phyloP scores from a whole-genome alignment of 2,797 vertebrate species.

The Onychomys arenicola region DNA sequence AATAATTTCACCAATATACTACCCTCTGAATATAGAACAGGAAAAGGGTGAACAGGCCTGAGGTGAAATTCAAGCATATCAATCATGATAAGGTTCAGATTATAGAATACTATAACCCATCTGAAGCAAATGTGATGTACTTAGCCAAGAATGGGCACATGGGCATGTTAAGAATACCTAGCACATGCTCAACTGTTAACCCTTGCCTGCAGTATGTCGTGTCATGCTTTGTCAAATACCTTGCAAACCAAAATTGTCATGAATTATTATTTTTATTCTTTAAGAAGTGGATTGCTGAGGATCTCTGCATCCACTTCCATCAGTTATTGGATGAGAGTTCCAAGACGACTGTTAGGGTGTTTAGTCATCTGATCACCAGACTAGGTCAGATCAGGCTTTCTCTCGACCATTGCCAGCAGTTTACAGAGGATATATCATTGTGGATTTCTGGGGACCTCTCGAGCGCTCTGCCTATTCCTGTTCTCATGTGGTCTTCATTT shows the following conservation, averaged over 20 bases:
- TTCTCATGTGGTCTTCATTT: no score
- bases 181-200: conserved; percentile 26
- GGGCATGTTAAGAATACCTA: conserved; percentile 53
- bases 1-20: no score
- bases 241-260: conserved; percentile 60
- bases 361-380: no score
- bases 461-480: no score
- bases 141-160: conserved; percentile 26
- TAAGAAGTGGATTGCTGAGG: conserved; percentile 38
- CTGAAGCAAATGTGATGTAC: conserved; percentile 68
- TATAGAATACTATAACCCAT: conserved; percentile 73
- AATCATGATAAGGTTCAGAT: conserved; percentile 75
- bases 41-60: conserved; percentile 74
- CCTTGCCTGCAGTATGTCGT: not conserved
- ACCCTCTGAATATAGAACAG: conserved; percentile 57
- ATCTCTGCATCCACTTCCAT: no score
- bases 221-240: conserved; percentile 26
- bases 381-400: no score
- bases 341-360: no score
- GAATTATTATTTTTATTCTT: conserved; percentile 62
- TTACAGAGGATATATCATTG: no score
- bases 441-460: no score
- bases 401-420: no score
- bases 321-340: no score
- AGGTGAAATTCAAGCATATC: conserved; percentile 76